phyloP scores from a whole-genome alignment of 2,888 invertebrate genomes.

The Lithophane leautieri region DNA sequence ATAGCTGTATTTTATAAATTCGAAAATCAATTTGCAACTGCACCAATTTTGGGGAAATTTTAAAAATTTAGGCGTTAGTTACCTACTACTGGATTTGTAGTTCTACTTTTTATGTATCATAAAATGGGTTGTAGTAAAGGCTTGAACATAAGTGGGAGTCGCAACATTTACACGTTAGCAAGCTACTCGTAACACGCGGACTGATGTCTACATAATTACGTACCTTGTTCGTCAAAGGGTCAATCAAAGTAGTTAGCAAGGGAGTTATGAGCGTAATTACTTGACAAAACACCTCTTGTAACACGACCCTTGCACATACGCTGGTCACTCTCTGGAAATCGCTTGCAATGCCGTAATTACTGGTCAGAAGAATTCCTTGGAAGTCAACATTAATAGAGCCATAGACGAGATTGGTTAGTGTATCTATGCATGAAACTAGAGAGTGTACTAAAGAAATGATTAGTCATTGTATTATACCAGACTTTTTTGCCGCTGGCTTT shows the following conservation, averaged over 20 bases:
- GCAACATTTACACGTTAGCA: conserved; percentile 2
- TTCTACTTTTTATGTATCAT: background rate
- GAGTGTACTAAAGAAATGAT: background rate
- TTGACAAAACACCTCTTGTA: conserved; percentile 20
- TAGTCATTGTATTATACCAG: background rate
- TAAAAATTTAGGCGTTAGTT: background rate
- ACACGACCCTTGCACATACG: background rate
- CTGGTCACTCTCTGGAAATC: background rate
- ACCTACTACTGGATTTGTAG: background rate
- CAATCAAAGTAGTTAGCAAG: conserved; percentile 40
- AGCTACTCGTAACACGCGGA: background rate
- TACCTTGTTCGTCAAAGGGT: conserved; percentile 28
- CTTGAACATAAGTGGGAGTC: background rate
- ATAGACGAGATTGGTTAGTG: background rate
- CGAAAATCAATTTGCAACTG: background rate
- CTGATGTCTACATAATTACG: conserved; percentile 29
- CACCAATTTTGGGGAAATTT: background rate
- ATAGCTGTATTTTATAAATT: background rate
- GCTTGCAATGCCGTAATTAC: background rate
- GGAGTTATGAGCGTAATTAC: conserved; percentile 14
- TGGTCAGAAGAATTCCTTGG: background rate
- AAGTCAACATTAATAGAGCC: background rate
- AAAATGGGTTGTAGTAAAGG: background rate
- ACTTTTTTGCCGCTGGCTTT: background rate
- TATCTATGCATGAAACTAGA: background rate